Conservation (phyloP, 2,888 invertebrate species). For the Plebejus melissa region DNA sequence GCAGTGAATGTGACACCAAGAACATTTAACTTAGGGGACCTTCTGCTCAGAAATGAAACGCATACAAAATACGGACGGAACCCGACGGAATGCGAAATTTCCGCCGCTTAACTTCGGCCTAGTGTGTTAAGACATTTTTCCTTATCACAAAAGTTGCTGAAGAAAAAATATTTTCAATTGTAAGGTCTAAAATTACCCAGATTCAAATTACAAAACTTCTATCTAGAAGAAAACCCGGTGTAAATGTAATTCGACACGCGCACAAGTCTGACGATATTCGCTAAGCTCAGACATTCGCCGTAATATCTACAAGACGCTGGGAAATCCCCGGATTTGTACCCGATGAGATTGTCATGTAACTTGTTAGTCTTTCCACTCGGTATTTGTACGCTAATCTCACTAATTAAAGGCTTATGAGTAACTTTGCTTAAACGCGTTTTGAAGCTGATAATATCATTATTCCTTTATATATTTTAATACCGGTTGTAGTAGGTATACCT, state of each 20-base stretch:
- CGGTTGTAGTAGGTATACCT: too few species aligned
- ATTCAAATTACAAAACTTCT: background rate
- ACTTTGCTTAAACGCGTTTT: background rate
- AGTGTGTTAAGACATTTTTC: too few species aligned
- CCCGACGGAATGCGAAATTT: too few species aligned
- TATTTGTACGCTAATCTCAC: background rate
- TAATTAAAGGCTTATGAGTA: background rate
- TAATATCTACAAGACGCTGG: constrained; percentile 32
- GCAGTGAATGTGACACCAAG: too few species aligned
- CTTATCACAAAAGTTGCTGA: too few species aligned
- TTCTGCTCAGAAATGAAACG: too few species aligned
- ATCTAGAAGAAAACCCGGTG: background rate
- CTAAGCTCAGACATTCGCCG: constrained; percentile 45
- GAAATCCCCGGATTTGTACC: constrained; percentile 13
- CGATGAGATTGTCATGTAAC: background rate
- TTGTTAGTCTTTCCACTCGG: background rate
- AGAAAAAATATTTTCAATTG: background rate
- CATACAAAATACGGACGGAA: too few species aligned
- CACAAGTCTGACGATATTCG: constrained; percentile 31
- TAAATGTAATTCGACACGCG: constrained; percentile 25
- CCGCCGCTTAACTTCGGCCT: too few species aligned
- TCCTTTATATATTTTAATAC: too few species aligned
- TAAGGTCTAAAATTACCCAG: background rate
- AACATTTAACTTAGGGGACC: too few species aligned
- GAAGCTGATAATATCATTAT: background rate